A percentile compares a stretch with the other conserved stretches of the same genome.
These are phyloP conservation scores for Macrobrachium nipponense DNA, from an alignment of 1,140 invertebrate species.

Conservation along the genomic window DNA sequence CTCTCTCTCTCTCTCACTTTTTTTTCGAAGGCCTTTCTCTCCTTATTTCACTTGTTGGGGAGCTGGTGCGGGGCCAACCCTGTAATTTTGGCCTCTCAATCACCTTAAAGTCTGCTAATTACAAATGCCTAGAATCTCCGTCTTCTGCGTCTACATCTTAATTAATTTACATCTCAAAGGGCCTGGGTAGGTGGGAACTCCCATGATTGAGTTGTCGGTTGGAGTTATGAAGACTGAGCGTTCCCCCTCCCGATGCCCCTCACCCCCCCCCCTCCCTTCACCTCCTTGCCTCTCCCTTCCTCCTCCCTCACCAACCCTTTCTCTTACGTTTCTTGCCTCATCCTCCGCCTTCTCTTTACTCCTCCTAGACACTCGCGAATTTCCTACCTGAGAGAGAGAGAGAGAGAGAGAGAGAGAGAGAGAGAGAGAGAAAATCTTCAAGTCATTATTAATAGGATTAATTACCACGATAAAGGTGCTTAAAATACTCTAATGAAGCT, in stretches of 20 bases:
- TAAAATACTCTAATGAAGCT: no score
- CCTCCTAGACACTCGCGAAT: not conserved
- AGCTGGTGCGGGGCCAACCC: conserved; percentile 14
- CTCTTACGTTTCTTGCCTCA: not conserved
- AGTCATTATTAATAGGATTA: no score
- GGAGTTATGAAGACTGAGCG: conserved; percentile 30
- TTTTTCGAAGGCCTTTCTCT: not conserved
- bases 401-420: no score
- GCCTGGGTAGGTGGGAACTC: conserved; percentile 10
- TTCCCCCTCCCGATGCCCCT: not conserved
- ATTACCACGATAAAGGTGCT: no score
- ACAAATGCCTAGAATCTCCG: conserved; percentile 8
- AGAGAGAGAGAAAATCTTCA: no score
- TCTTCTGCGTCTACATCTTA: conserved; percentile 33
- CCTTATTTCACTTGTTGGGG: conserved; percentile 10
- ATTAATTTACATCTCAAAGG: conserved; percentile 54
- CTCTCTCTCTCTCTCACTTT: no score
- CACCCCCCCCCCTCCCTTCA: conserved; percentile 2
- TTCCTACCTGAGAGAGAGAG: no score
- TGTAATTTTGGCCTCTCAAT: conserved; percentile 40
- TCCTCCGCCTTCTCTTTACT: not conserved
- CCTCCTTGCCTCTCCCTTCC: conserved; percentile 1
- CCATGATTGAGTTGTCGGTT: conserved; percentile 11
- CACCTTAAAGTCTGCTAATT: conserved; percentile 25
- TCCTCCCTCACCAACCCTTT: not conserved